phyloP scores from a whole-genome alignment of 2,797 vertebrate species.

The Corythornis leucogaster region DNA sequence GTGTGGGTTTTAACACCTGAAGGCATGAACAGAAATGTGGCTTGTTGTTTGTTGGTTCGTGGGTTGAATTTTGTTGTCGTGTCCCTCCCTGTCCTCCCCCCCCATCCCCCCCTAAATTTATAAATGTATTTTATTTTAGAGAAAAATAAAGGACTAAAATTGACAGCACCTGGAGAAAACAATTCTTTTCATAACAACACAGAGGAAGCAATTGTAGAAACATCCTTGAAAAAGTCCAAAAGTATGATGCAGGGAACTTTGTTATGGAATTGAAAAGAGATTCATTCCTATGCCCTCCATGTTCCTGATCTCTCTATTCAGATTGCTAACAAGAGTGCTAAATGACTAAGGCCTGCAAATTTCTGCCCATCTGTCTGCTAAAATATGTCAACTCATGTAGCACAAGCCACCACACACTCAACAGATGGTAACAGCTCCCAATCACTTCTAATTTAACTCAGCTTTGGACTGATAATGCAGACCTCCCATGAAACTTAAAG shows the following conservation, averaged over 20 bases:
- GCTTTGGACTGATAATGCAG: slow-evolving; percentile 22
- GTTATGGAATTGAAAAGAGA: neutral
- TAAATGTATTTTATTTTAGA: neutral
- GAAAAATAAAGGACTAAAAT: neutral
- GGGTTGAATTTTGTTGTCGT: too few relatives aligned
- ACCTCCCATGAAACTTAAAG: neutral
- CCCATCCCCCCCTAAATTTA: too few relatives aligned
- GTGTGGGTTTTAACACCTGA: slow-evolving; percentile 52
- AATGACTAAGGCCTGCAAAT: slow-evolving; percentile 42
- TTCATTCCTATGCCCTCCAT: neutral
- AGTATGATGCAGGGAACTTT: neutral
- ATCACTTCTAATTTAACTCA: slow-evolving; percentile 42
- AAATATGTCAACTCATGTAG: slow-evolving; percentile 36
- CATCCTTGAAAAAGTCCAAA: neutral
- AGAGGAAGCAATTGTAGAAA: neutral
- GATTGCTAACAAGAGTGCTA: slow-evolving; percentile 20
- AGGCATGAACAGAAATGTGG: neutral
- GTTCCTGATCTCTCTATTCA: slow-evolving; percentile 17
- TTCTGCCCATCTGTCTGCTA: slow-evolving; percentile 65
- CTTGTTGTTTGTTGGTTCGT: neutral
- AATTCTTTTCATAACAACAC: neutral
- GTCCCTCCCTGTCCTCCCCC: too few relatives aligned
- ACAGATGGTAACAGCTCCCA: slow-evolving; percentile 53
- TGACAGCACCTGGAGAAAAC: slow-evolving; percentile 3
- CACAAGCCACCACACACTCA: slow-evolving; percentile 51